Conservation (phyloP, 2,888 invertebrate species). For the Vannuccia rotundouncinata region DNA sequence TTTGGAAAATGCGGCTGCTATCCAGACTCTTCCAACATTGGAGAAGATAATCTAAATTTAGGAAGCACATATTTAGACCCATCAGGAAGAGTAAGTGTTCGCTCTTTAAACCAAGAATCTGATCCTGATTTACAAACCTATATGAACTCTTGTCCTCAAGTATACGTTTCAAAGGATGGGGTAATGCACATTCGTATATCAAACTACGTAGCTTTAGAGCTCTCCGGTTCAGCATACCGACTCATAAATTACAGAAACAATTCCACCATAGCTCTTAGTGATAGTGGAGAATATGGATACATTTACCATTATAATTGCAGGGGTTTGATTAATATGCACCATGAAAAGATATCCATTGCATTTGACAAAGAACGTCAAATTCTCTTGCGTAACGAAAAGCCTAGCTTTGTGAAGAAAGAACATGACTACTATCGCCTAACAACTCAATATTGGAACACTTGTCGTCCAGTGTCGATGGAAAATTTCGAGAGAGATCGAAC, state of each 20-base stretch:
- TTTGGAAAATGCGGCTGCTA: constrained; percentile 34
- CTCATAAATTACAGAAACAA: constrained; percentile 38
- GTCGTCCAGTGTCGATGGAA: constrained; percentile 33
- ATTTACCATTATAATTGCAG: constrained; percentile 39
- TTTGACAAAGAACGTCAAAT: constrained; percentile 38
- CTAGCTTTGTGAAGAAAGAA: constrained; percentile 38
- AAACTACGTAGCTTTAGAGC: constrained; percentile 38
- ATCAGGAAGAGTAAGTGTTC: constrained; percentile 25
- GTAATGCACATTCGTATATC: constrained; percentile 38
- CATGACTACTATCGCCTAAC: constrained; percentile 39
- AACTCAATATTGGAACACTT: constrained; percentile 35
- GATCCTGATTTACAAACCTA: constrained; percentile 18
- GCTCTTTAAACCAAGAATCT: constrained; percentile 25
- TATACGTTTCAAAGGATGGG: constrained; percentile 39
- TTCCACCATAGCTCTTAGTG: constrained; percentile 37
- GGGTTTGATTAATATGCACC: constrained; percentile 38
- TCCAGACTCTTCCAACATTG: not conserved
- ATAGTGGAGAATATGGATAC: constrained; percentile 38
- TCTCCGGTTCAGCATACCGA: constrained; percentile 37
- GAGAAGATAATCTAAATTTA: constrained; percentile 14
- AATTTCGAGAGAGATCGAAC: constrained; percentile 38
- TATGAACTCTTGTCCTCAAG: constrained; percentile 33
- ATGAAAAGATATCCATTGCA: constrained; percentile 37
- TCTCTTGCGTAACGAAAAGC: constrained; percentile 34
- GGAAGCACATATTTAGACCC: not conserved